Evolutionary conservation across 2,888 invertebrate genomes (phyloP), one percentile per base, ranked within the genome.

Genomic region (Drosophila helvetica): DNA sequence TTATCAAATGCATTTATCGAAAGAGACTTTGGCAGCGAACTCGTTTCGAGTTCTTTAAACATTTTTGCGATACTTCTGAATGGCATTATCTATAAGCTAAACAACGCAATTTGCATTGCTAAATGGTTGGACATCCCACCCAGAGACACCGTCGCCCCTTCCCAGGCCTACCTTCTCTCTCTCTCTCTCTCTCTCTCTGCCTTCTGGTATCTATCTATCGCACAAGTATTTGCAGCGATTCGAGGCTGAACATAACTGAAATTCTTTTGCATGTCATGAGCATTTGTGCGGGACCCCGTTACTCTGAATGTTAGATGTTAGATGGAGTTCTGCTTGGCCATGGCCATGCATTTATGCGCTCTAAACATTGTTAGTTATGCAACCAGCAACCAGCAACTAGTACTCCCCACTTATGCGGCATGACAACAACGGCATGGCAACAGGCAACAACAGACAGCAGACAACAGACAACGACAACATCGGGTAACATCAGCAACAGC

Each of bases 311-410:
- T 70, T 61, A 72, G 86, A 68, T 69, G 61, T 47, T 74, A 74
- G 70, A 71, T 67, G 66, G 50, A 67, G 54, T 68, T 55, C 15
- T 30, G 57, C 30, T 30, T 7, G 18, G 52, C 38, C 42, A 51
- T 33, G 9, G 82, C 69, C 80, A 80, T 82, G 87, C 86, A 83
- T 83, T 83, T 83, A 83, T 83, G 83, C 88, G 88, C 68, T 80
- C 86, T 87, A 82, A 81, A 87, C 66, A 83, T 87, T 83, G 88
- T 87, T 81, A 80, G 86, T 83, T 83, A 83, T 89, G 82, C 82
- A 83, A 81, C 89, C 74, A 83, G 87, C 71, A 68, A 58, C 62
- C 72, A 72, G 87, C 71, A 68, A 58, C 62, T 62, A 72, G 68
- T 68, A 73, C 67, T 61, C 67, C 10, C 82, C 87, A 82, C 89